Evolutionary conservation across 2,113 vertebrate species (phyloP).

Genomic region (Tragelaphus buxtoni): DNA sequence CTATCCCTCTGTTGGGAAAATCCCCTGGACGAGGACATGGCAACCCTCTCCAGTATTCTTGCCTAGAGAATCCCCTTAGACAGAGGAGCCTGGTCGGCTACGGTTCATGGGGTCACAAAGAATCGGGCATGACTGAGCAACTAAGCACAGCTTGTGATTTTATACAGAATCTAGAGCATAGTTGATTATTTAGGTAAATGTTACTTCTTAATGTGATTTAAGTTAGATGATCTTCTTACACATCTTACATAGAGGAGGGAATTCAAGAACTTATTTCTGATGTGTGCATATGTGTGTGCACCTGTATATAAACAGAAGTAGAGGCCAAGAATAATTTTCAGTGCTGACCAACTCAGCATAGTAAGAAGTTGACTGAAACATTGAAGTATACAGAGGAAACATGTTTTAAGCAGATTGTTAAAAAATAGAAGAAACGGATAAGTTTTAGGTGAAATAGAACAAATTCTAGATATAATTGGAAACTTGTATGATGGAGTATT

Average conservation of each 20-base stretch:
- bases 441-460: background rate
- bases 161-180: background rate
- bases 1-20: background rate
- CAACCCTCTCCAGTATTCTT: background rate
- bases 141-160: background rate
- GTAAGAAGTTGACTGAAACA: background rate
- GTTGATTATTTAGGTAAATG: background rate
- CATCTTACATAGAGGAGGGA: background rate
- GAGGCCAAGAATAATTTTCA: background rate
- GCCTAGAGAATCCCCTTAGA: background rate
- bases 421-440: background rate
- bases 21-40: background rate
- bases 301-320: background rate
- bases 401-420: background rate
- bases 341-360: background rate
- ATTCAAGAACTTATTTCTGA: background rate
- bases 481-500: background rate
- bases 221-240: background rate
- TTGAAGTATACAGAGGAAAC: background rate
- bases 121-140: background rate
- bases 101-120: background rate
- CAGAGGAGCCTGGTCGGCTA: background rate
- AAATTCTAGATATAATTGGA: background rate
- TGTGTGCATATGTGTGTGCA: background rate
- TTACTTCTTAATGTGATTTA: background rate